A percentile compares a stretch with the other conserved stretches of the same genome.
These are phyloP conservation scores for Sula dactylatra DNA, from an alignment of 2,113 vertebrate genomes.

Conservation along the genomic window DNA sequence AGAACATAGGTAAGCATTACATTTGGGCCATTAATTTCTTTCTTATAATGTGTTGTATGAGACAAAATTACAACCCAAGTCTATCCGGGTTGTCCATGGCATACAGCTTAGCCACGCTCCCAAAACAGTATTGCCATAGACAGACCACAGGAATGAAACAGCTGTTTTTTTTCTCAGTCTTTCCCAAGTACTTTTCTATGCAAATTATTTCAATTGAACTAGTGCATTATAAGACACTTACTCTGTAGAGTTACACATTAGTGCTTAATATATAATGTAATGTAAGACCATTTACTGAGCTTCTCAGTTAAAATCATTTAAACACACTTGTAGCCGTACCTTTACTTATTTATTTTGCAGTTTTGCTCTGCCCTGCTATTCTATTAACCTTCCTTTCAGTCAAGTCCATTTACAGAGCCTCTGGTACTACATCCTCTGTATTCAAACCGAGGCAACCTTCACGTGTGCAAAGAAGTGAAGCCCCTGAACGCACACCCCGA, in stretches of 20 bases:
- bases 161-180: neutral
- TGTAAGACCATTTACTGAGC: neutral
- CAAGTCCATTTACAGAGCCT: neutral
- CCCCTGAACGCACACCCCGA: accelerated
- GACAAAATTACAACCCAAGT: neutral
- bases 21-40: neutral
- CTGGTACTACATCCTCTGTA: neutral
- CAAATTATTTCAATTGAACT: neutral
- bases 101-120: neutral
- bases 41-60: neutral
- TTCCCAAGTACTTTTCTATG: neutral
- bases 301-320: neutral
- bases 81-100: neutral
- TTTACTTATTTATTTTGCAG: neutral
- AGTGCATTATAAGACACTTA: neutral
- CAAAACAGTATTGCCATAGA: neutral
- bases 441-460: neutral
- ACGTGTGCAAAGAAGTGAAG: neutral
- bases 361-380: neutral
- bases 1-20: neutral
- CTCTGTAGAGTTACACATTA: neutral
- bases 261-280: neutral
- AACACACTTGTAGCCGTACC: neutral
- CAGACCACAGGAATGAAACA: neutral
- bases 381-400: neutral